Evolutionary conservation across 2,888 invertebrate genomes (phyloP).

Genomic region (Tenthredo scrophulariae): DNA sequence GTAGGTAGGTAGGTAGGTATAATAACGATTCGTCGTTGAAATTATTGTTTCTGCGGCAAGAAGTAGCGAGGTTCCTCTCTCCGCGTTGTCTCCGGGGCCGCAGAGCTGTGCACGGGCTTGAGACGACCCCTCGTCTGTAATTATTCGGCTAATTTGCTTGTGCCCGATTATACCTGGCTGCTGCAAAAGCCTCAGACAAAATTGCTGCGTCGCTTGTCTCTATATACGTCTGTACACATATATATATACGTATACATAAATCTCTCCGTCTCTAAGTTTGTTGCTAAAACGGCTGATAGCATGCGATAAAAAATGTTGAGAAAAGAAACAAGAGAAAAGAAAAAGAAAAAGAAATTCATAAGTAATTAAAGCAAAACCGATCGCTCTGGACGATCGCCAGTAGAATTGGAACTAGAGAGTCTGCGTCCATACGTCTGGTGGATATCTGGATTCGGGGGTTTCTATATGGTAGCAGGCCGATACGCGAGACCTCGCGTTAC

Average conservation of each 20-base stretch:
- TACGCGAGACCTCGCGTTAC: conserved; percentile 34
- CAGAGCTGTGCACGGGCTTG: background rate
- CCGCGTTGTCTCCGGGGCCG: background rate
- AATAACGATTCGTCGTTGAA: conserved; percentile 65
- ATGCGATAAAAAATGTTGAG: background rate
- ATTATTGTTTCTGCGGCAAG: conserved; percentile 71
- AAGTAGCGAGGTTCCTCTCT: conserved; percentile 29
- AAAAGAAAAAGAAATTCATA: background rate
- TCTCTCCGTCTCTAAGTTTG: background rate
- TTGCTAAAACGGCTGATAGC: background rate
- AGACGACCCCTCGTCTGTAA: conserved; percentile 63
- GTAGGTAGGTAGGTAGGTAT: conserved; percentile 28
- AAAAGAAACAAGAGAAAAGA: background rate
- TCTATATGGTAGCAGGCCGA: conserved; percentile 47
- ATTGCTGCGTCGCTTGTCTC: background rate
- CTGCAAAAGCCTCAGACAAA: conserved; percentile 60
- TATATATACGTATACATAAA: background rate
- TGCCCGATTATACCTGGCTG: conserved; percentile 42
- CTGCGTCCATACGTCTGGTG: background rate
- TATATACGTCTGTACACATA: background rate
- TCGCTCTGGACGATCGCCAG: conserved; percentile 69
- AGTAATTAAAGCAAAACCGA: background rate
- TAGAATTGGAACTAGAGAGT: background rate
- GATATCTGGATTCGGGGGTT: background rate
- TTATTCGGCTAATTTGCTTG: conserved; percentile 70